Evolutionary conservation across 2,888 invertebrate species (phyloP), one percentile per base, ranked within the genome.

Genomic region (Sarcophaga rosellei): DNA sequence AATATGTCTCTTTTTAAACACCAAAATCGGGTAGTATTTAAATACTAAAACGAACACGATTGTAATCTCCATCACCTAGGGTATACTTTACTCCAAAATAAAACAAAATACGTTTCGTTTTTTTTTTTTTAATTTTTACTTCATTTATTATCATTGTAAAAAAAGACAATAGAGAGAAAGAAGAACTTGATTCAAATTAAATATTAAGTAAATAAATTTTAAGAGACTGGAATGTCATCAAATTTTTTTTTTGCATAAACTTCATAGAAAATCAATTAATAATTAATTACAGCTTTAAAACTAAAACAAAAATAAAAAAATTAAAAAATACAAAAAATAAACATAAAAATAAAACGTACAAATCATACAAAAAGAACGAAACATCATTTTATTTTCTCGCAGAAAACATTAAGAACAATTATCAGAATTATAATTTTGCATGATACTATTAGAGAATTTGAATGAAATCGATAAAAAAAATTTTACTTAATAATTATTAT

Each of bases 111-210:
- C 17, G 53, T 53, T 53, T 53, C 53, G 11, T 47, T 53, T 53
- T 57, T 70, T 47, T 53, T 53, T 57, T 70, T 74, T 47, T 62
- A 44, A 20, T 25, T 78, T 68, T 76, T 62, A 35, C 62, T 76
- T 82, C 45, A 66, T 85, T 85, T 81, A 81, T 86, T 82, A 82
- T 73, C 72, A 83, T 76, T 73, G 76, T 86, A 83, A 80, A 86
- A 77, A 86, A 86, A 77, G 72, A 77, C 66, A 83, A 86, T 3
- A 53, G 12, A 53, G 20, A 57, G 63, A 68, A 73, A 78, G 23
- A 78, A 73, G 69, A 81, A 65, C 59, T 76, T 63, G 66, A 74
- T 80, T 75, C 17, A 85, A 74, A 70, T 74, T 82, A 62, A 35
- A 57, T 44, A 73, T 61, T 76, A 76, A 79, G 65, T 75, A 80